Evolutionary conservation across 2,888 invertebrate species (phyloP), one percentile per base, ranked within the genome.

Genomic region (Seira sanloemensis): DNA sequence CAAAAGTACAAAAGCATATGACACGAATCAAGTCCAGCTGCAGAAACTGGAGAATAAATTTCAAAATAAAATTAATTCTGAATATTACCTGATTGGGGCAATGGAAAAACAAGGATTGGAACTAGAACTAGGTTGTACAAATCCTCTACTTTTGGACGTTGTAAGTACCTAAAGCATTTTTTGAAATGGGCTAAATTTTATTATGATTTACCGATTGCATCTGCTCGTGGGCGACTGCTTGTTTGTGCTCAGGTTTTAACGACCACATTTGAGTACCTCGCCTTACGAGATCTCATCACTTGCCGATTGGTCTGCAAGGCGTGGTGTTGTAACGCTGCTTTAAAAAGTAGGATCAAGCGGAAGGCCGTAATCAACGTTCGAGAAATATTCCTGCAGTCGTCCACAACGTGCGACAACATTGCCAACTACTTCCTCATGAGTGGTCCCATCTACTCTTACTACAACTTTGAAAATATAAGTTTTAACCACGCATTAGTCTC

Each of bases 251-350:
- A n/a, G n/a, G n/a, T n/a, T n/a, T n/a, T 73, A 2, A 25, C 27
- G 23, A 66, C 66, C n/a, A 21, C 74, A 5, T 74, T 80, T 66
- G 27, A 67, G 18, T 21, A 16, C 2, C 19, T 80, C 18, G 19
- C n/a, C 9, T 26, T 74, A 1, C 21, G 54, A 5, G 58, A 74
- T 1, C 67, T 80, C 9, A 9, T 80, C 7, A 9, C 2, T 7
- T 75, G 81, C 65, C 81, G 81, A 7, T 19, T 71, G 19, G 71
- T 76, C 4, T 81, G 81, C 25, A 81, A 81, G 54, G n/a, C n/a
- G n/a, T 81, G 81, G 81, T 16, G 67, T n/a, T 7, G 26, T 12
- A 76, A 76, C 27, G 21, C 71, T 0, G 24, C 5, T 1, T 54
- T 81, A 4, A 75, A 81, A 58, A 21, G 7, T 1, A 24, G 1